These are phyloP conservation scores for Balearica regulorum DNA, from an alignment of 2,797 vertebrate genomes.

Conservation along the genomic window DNA sequence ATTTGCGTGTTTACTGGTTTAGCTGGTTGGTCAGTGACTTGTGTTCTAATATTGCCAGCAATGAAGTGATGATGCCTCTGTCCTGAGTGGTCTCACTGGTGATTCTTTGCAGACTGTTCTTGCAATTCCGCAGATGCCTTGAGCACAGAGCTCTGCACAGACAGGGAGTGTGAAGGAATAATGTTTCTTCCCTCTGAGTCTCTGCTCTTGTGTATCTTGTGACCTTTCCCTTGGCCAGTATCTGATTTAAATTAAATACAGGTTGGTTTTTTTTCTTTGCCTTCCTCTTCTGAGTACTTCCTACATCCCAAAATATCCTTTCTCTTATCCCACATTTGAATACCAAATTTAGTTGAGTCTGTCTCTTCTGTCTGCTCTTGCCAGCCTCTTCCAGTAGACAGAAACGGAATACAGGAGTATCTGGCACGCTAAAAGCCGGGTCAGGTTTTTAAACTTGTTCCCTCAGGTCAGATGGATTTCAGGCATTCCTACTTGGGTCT, in stretches of 20 bases:
- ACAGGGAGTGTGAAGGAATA: neutral
- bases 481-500: slow-evolving; percentile 31
- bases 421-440: neutral
- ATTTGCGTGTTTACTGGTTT: neutral
- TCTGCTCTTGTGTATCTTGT: neutral
- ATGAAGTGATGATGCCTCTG: neutral
- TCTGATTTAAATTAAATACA: neutral
- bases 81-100: neutral
- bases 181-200: neutral
- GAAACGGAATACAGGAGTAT: neutral
- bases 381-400: slow-evolving; percentile 14
- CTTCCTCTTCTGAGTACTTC: neutral
- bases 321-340: slow-evolving; percentile 4
- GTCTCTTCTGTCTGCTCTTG: neutral
- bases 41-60: neutral
- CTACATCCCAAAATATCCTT: slow-evolving; percentile 6
- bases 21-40: neutral
- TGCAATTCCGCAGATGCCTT: neutral
- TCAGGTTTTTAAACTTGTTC: slow-evolving; percentile 35
- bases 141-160: neutral
- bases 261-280: neutral
- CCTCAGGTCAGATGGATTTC: slow-evolving; percentile 45
- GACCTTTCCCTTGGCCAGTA: neutral
- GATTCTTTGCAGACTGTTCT: neutral
- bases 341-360: slow-evolving; percentile 24